These are phyloP conservation scores for Tenthredo distinguenda DNA, from an alignment of 2,888 invertebrate genomes.

Conservation along the genomic window DNA sequence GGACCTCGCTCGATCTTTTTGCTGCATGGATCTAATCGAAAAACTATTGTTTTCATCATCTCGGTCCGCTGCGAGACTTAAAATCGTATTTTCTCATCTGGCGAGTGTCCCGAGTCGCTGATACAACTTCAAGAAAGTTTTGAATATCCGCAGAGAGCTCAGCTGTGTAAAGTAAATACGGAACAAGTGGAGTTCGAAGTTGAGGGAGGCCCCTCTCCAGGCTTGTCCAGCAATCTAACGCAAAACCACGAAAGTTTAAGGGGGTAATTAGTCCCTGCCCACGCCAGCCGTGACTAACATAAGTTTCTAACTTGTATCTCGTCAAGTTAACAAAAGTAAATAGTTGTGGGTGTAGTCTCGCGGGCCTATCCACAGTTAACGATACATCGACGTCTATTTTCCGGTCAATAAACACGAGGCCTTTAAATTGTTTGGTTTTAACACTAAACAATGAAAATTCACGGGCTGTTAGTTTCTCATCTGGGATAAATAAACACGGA, in stretches of 20 bases:
- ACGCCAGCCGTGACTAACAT: conserved; percentile 39
- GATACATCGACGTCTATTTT: conserved; percentile 8
- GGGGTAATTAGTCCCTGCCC: conserved; percentile 44
- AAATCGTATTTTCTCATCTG: not conserved
- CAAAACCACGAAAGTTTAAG: conserved; percentile 29
- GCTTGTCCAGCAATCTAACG: conserved; percentile 34
- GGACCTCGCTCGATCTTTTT: not conserved
- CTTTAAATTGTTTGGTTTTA: not conserved
- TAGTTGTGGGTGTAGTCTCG: not conserved
- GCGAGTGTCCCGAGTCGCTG: not conserved
- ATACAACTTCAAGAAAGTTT: not conserved
- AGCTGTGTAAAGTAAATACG: conserved; percentile 32
- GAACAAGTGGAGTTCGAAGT: conserved; percentile 21
- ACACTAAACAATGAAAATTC: conserved; percentile 6
- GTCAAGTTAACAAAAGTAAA: conserved; percentile 8
- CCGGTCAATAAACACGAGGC: not conserved
- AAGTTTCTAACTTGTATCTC: conserved; percentile 45
- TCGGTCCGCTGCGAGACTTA: not conserved
- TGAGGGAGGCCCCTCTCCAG: not conserved
- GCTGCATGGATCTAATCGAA: not conserved
- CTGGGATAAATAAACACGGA: conserved; percentile 4
- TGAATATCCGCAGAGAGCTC: not conserved
- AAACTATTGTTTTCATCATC: not conserved
- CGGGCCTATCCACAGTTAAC: too few relatives aligned
- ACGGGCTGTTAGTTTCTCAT: not conserved